A percentile compares a stretch with the other conserved stretches of the same genome.
Conservation (phyloP, 1,140 invertebrate genomes). For the Microplitis demolitor region DNA sequence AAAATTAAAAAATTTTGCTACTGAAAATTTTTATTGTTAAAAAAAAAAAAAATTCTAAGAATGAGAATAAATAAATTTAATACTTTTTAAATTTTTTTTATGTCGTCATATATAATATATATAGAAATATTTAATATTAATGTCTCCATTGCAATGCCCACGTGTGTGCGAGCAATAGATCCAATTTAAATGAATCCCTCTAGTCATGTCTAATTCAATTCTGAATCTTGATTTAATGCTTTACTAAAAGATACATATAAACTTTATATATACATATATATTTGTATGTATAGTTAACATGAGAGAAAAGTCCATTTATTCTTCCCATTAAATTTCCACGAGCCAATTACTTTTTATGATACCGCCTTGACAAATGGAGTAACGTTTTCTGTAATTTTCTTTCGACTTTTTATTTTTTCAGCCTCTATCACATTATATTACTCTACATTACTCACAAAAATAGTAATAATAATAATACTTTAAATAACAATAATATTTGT, state of each 20-base stretch:
- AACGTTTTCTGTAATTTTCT: background rate
- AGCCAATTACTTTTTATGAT: constrained; percentile 25
- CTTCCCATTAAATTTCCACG: constrained; percentile 23
- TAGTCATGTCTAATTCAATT: constrained; percentile 15
- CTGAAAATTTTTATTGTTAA: too few species aligned
- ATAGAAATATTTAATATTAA: constrained; percentile 47
- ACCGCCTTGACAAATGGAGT: constrained; percentile 22
- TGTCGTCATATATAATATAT: constrained; percentile 27
- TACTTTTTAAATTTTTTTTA: too few species aligned
- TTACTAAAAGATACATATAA: background rate
- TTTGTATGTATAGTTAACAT: background rate
- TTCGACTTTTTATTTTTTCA: background rate
- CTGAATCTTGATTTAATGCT: constrained; percentile 14
- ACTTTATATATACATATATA: background rate
- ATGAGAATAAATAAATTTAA: too few species aligned
- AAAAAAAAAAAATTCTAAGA: too few species aligned
- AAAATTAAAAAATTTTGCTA: too few species aligned
- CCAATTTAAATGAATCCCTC: constrained; percentile 26
- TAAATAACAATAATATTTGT: too few species aligned
- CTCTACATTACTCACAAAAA: background rate
- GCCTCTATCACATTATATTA: background rate
- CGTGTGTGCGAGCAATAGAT: constrained; percentile 42
- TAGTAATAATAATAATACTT: background rate
- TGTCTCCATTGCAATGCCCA: constrained; percentile 42
- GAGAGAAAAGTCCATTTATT: constrained; percentile 16